Conservation (phyloP, 2,797 vertebrate genomes). For the Phataginus tricuspis region DNA sequence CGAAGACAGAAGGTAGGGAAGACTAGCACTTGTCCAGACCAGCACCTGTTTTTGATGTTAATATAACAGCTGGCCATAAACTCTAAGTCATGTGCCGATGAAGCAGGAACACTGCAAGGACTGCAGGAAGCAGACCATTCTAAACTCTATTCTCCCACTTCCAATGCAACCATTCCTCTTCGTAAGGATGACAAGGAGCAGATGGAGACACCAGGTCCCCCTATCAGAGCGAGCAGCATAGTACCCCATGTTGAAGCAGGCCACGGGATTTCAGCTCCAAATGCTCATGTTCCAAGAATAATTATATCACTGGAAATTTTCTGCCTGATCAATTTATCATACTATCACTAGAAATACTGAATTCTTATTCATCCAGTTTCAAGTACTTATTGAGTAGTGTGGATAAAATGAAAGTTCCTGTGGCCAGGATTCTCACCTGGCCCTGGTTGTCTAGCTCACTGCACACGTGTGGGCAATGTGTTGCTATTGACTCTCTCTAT, state of each 20-base stretch:
- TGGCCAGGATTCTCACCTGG: too few relatives aligned
- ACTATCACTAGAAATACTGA: neutral
- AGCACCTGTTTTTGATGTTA: neutral
- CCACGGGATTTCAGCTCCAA: neutral
- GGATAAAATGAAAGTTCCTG: too few relatives aligned
- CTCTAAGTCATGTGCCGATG: neutral
- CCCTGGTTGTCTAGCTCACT: too few relatives aligned
- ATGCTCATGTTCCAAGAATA: neutral
- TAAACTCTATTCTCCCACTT: neutral
- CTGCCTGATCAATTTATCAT: neutral
- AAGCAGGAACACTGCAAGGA: neutral
- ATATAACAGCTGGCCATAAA: neutral
- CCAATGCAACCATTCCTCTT: neutral
- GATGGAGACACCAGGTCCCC: neutral
- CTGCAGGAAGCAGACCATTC: neutral
- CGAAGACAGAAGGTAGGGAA: neutral
- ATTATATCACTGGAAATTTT: neutral
- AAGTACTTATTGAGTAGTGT: neutral
- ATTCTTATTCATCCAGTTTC: neutral
- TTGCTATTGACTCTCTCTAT: too few relatives aligned
- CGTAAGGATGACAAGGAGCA: neutral
- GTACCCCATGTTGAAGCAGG: neutral
- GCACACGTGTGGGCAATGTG: too few relatives aligned
- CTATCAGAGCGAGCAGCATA: fast-evolving
- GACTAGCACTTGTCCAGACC: neutral